phyloP scores from a whole-genome alignment of 1,140 invertebrate genomes.

The Berghia stephanieae region DNA sequence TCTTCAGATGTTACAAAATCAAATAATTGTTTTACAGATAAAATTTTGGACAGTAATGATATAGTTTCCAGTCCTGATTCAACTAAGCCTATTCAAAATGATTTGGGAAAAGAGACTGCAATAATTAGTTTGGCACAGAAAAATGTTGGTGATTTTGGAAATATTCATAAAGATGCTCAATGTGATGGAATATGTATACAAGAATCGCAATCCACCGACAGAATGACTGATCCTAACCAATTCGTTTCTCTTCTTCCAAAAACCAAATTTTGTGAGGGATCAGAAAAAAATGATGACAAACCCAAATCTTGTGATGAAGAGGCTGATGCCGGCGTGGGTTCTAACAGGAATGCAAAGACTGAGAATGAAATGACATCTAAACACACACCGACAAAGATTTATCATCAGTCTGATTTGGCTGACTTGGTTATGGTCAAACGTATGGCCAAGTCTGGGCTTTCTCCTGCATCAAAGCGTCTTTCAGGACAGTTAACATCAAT shows the following conservation, averaged over 20 bases:
- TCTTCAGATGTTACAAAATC: too few relatives aligned
- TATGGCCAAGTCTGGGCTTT: conserved; percentile 15
- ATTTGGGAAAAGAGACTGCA: neutral
- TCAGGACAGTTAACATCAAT: neutral
- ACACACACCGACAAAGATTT: conserved; percentile 14
- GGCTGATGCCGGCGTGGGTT: neutral
- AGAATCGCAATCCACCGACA: too few relatives aligned
- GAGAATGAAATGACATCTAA: neutral
- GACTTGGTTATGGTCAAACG: conserved; percentile 5
- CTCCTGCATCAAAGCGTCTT: conserved; percentile 13
- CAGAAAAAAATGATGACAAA: conserved; percentile 1
- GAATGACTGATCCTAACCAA: too few relatives aligned
- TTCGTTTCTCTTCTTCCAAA: too few relatives aligned
- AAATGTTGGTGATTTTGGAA: too few relatives aligned
- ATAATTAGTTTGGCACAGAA: neutral
- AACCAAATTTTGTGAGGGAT: conserved; percentile 13
- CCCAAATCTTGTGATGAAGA: neutral
- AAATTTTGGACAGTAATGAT: too few relatives aligned
- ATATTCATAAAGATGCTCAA: too few relatives aligned
- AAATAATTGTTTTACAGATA: too few relatives aligned
- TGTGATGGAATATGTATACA: too few relatives aligned
- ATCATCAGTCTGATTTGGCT: neutral
- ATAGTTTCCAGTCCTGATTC: neutral
- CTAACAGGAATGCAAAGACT: neutral
- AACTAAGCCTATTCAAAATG: neutral